Evolutionary conservation across 2,797 vertebrate genomes (phyloP).

Genomic region (Trichosurus vulpecula): DNA sequence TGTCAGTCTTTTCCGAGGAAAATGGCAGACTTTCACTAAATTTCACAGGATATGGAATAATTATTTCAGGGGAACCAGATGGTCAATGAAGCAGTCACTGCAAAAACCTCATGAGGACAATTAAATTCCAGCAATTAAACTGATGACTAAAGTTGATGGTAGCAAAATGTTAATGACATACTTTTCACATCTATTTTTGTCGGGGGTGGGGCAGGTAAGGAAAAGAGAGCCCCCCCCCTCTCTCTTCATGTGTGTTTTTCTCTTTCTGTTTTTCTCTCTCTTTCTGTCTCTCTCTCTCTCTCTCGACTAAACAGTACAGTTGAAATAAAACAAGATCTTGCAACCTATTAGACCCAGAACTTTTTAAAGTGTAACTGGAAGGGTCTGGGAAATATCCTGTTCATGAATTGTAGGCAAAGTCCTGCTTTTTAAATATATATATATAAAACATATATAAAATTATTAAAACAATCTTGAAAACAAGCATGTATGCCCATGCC

Average conservation of each 20-base stretch:
- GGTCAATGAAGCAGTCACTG: slow-evolving; percentile 57
- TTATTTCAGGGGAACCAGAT: slow-evolving; percentile 57
- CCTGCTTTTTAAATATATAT: background rate
- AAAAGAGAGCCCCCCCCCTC: background rate
- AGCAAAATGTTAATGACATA: slow-evolving; percentile 61
- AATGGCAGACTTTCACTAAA: slow-evolving; percentile 26
- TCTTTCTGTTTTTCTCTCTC: background rate
- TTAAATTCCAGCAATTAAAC: slow-evolving; percentile 63
- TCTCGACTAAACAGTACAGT: slow-evolving; percentile 43
- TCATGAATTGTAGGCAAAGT: background rate
- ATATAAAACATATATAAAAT: too few relatives aligned
- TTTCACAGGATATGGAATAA: slow-evolving; percentile 17
- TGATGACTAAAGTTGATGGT: slow-evolving; percentile 58
- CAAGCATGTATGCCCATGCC: background rate
- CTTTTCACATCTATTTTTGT: slow-evolving; percentile 48
- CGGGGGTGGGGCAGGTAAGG: background rate
- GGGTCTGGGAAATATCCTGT: background rate
- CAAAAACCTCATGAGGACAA: slow-evolving; percentile 65
- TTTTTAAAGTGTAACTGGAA: background rate
- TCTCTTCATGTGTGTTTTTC: background rate
- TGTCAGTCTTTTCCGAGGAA: background rate
- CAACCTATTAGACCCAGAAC: background rate
- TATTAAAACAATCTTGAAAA: background rate
- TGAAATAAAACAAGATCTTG: slow-evolving; percentile 33
- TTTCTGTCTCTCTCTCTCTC: background rate